These are phyloP conservation scores for Thysanoteuthis rhombus DNA, from an alignment of 2,888 invertebrate genomes.

Conservation along the genomic window DNA sequence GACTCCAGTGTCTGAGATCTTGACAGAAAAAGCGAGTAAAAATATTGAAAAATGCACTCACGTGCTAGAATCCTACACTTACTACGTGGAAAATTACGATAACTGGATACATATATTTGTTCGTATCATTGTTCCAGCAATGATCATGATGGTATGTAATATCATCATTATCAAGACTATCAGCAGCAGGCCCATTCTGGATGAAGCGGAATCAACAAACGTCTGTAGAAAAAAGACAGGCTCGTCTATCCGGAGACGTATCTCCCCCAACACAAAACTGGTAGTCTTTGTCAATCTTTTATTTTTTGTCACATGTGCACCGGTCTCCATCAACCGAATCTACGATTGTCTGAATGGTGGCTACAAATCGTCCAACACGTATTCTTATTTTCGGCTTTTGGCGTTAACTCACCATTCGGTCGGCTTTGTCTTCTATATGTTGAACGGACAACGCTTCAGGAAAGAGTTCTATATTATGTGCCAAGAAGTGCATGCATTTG, in stretches of 20 bases:
- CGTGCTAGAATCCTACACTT: background rate
- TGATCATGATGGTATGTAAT: background rate
- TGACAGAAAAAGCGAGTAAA: background rate
- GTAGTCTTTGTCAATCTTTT: background rate
- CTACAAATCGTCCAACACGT: background rate
- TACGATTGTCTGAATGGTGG: background rate
- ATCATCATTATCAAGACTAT: background rate
- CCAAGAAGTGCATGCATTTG: background rate
- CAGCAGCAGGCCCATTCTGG: background rate
- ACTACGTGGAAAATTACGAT: background rate
- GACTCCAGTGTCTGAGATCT: background rate
- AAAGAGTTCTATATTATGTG: background rate
- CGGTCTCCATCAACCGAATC: background rate
- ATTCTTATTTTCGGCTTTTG: background rate
- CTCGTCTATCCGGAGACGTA: background rate
- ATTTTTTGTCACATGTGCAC: background rate
- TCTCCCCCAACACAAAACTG: background rate
- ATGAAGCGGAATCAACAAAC: background rate
- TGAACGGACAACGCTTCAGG: background rate
- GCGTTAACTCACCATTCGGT: background rate
- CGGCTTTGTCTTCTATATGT: background rate
- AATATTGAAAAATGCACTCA: background rate
- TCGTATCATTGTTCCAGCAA: background rate
- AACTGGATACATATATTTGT: background rate
- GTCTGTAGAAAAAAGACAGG: background rate